A percentile compares a stretch with the other conserved stretches of the same genome.
These are phyloP conservation scores for Serrognathus titanus DNA, from an alignment of 2,888 invertebrate genomes.

Conservation along the genomic window DNA sequence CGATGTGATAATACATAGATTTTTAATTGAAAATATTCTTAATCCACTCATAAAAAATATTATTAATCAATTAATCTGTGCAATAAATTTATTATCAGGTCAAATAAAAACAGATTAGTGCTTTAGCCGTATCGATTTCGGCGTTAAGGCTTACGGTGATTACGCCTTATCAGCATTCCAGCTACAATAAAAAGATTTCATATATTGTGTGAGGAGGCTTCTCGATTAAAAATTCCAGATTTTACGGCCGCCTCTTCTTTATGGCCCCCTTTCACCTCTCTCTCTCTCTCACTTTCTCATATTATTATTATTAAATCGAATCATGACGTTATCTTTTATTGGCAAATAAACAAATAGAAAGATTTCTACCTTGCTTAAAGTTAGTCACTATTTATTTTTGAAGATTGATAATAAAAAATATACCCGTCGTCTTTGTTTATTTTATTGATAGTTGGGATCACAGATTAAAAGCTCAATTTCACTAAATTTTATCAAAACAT, in stretches of 20 bases:
- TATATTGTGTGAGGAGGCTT: conserved; percentile 3
- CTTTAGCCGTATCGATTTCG: neutral
- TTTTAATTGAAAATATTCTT: conserved; percentile 16
- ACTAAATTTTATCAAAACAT: too few relatives aligned
- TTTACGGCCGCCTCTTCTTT: conserved; percentile 8
- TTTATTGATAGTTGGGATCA: too few relatives aligned
- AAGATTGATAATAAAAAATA: too few relatives aligned
- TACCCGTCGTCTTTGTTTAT: too few relatives aligned
- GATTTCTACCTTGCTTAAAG: conserved; percentile 4
- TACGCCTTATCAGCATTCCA: conserved; percentile 12
- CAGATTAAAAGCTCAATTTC: too few relatives aligned
- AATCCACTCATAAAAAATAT: conserved; percentile 18
- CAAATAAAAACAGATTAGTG: conserved; percentile 21
- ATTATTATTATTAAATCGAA: neutral
- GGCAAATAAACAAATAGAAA: conserved; percentile 16
- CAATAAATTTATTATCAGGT: conserved; percentile 20
- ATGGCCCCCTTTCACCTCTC: neutral
- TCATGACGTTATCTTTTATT: conserved; percentile 9
- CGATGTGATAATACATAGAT: conserved; percentile 4
- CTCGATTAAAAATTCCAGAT: conserved; percentile 20
- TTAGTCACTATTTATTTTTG: too few relatives aligned
- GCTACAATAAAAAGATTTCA: conserved; percentile 18
- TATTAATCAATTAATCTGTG: conserved; percentile 23
- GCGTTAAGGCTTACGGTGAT: neutral
- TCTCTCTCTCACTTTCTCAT: neutral